Evolutionary conservation across 2,113 vertebrate genomes (phyloP), one percentile per base, ranked within the genome.

Genomic region (Anser brachyrhynchus): DNA sequence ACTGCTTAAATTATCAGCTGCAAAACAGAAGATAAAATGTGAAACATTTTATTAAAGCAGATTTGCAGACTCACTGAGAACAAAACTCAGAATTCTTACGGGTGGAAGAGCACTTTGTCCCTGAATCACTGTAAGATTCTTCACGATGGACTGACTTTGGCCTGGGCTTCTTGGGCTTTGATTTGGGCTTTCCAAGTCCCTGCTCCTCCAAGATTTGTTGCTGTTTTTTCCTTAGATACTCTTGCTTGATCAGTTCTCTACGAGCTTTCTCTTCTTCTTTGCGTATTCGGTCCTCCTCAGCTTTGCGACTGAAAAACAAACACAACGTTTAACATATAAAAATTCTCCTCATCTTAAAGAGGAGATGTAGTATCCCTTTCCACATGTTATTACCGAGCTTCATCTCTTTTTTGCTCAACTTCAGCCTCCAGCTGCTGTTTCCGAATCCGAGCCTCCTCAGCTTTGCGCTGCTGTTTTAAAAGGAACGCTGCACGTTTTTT

Each of bases 241-340:
- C 99, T 92, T 99, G 99, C 88, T 99, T 99, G 71, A 99, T 99
- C 51, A 99, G 98, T 61, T 99, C 99, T 39, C 99, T 97, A 31
- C 99, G 98, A 0, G 98, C 98, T 92, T 99, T 99, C 97, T 99
- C 99, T 46, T 99, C 99, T 7, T 99, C 99, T 76, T 99, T 99
- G 54, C 99, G 98, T 93, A 99, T 78, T 14, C 99, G 98, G 3
- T 99, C 99, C 71, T 99, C 99, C 91, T 99, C 99, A 0, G 99
- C 99, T 95, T 99, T 99, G 46, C 99, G 98, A 18, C 99, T 99
- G 74, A 10, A 76, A 52, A 37, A 41, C 9, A 65, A 16, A 15
- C 4, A 13, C 44, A 1, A 20, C 0, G 17, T 8, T 86, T 29
- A 79, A 66, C 61, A 16, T 0, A 9, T 0, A 44, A 31, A 16